Evolutionary conservation across 2,888 invertebrate genomes (phyloP).

Genomic region (Coleophora deauratella): DNA sequence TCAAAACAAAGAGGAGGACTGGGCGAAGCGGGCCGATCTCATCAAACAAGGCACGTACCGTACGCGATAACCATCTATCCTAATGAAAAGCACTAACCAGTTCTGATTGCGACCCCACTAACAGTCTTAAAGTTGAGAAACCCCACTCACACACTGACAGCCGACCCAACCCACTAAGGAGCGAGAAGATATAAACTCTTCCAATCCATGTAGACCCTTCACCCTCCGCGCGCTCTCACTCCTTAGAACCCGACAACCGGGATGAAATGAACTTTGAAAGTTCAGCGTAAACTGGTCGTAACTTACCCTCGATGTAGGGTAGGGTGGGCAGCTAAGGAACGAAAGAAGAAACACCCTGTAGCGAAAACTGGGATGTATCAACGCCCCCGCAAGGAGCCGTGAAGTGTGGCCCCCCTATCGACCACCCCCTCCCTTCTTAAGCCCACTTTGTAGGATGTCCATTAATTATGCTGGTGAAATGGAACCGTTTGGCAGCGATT

Average conservation of each 20-base stretch:
- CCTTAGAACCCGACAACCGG: constrained; percentile 16
- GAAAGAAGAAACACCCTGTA: constrained; percentile 61
- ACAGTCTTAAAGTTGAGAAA: constrained; percentile 66
- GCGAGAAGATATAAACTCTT: constrained; percentile 43
- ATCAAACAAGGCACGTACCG: constrained; percentile 49
- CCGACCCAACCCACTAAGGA: constrained; percentile 43
- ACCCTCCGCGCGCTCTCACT: constrained; percentile 19
- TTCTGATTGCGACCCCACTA: constrained; percentile 68
- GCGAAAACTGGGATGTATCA: constrained; percentile 27
- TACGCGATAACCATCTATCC: constrained; percentile 61
- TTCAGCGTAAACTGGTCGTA: constrained; percentile 38
- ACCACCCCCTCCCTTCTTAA: constrained; percentile 59
- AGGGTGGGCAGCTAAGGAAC: constrained; percentile 49
- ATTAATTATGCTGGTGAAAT: constrained; percentile 61
- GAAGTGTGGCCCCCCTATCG: constrained; percentile 58
- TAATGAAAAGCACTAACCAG: constrained; percentile 64
- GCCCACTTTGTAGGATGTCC: constrained; percentile 60
- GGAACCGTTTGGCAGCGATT: constrained; percentile 38
- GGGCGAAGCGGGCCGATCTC: constrained; percentile 38
- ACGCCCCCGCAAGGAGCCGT: constrained; percentile 44
- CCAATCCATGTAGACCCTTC: constrained; percentile 28
- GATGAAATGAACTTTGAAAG: constrained; percentile 40
- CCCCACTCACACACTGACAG: constrained; percentile 40
- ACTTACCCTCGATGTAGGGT: constrained; percentile 20
- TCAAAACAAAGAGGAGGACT: constrained; percentile 20